Base-by-base conservation (phyloP, 1,140 invertebrate species). In the Hypothenemus hampei region DNA sequence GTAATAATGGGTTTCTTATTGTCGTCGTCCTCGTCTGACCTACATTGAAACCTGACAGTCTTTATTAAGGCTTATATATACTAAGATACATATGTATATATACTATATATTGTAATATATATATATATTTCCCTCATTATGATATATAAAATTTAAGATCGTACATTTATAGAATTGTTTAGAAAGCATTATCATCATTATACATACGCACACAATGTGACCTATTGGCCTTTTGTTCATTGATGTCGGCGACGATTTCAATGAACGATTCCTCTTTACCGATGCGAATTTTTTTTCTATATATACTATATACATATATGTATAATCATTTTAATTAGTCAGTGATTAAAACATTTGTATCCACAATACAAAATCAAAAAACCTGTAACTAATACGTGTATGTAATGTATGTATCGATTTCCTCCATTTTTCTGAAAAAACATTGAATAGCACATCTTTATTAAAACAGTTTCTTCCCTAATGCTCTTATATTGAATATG, bases 201-300 rank as follows among this genome's bases (percentile, higher is more conserved):
- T 11, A 26, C 24, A 26, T 11, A 41, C 39, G 20, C 39, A 41
- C 20, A 22, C 22, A 41, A 41, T 41, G 39, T 20, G 19, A 20
- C 15, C 15, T 41, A 20, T 41, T 41, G 39, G 39, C 39, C 39
- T 41, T 41, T 41, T 41, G 39, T 41, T 41, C 39, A 41, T 41
- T 41, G 39, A 41, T 41, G 39, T 16, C 18, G 15, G 24, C 24
- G 24, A 26, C 24, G 24, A 26, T 26, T 26, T 26, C 24, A 6
- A 11, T 26, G 24, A n/a, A n/a, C n/a, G n/a, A n/a, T n/a, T n/a
- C n/a, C n/a, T n/a, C n/a, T n/a, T n/a, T n/a, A n/a, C n/a, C n/a
- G n/a, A n/a, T n/a, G n/a, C n/a, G n/a, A n/a, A n/a, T n/a, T n/a
- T n/a, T n/a, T n/a, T n/a, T n/a, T n/a, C n/a, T n/a, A n/a, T n/a